Evolutionary conservation across 2,797 vertebrate genomes (phyloP).

Genomic region (Eleutherodactylus coqui): DNA sequence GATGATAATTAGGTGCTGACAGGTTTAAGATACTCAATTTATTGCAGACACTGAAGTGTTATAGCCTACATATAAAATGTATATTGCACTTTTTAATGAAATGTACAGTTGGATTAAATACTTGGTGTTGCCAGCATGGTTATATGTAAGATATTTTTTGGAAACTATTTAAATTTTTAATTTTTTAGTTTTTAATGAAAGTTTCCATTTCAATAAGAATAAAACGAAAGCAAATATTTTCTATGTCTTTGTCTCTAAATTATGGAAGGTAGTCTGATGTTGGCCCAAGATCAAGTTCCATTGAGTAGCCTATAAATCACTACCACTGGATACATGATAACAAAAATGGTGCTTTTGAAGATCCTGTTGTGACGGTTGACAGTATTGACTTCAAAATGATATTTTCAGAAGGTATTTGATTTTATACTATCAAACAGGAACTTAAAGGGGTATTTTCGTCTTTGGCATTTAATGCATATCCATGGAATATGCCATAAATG

Average conservation of each 20-base stretch:
- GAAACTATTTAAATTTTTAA: background rate
- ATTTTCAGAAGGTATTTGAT: background rate
- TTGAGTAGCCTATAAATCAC: background rate
- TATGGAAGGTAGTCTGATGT: background rate
- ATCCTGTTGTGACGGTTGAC: background rate
- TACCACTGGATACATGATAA: background rate
- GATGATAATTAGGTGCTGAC: slow-evolving; percentile 11
- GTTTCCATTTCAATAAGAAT: background rate
- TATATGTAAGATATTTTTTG: background rate
- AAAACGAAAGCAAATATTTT: background rate
- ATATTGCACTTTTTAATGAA: slow-evolving; percentile 7
- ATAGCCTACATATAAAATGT: background rate
- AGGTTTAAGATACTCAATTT: slow-evolving; percentile 5
- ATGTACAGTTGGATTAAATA: slow-evolving; percentile 3
- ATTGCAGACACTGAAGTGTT: background rate
- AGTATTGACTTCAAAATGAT: background rate
- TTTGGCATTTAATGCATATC: too few species aligned
- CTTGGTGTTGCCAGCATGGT: background rate
- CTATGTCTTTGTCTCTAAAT: background rate
- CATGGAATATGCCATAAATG: too few species aligned
- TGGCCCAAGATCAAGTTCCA: background rate
- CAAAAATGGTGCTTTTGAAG: background rate
- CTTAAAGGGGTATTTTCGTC: background rate
- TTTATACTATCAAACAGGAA: background rate
- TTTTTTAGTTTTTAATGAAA: background rate